Base-by-base conservation (phyloP, 2,888 invertebrate genomes). In the Melipona bicolor region DNA sequence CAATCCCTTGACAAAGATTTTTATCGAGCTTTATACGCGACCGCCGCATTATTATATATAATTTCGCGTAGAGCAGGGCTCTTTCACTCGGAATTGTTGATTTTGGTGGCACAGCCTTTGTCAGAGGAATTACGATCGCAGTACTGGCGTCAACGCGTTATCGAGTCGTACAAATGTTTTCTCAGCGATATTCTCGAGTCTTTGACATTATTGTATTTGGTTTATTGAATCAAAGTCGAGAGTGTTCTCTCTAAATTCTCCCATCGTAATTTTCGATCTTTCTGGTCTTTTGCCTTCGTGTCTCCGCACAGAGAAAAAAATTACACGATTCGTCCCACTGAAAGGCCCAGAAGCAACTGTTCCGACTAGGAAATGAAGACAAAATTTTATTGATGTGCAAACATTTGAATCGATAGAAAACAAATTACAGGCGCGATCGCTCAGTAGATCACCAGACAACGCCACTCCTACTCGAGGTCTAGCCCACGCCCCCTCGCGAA, bases 1-100 rank as follows among this genome's bases (percentile, higher is more conserved):
- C 75, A 83, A 87, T 88, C 86, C 82, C 85, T 84, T 83, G 79
- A 76, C 77, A 81, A 80, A 81, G 78, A 88, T 88, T 64, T 77
- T 78, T 81, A 80, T 78, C 71, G 76, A 49, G 64, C 69, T 50
- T 59, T 13, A 68, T 87, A 36, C 77, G 81, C 82, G 79, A 84
- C 71, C 82, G 75, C 74, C n/a, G 62, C 69, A 83, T 27, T 27
- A 27, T 27, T 27, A 27, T 32, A 32, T 4, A 4, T 85, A 87
- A 88, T 88, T 88, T 9, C 36, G 9, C 9, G 36, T 9, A 9
- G 36, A 36, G 6, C 9, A 36, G 36, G 32, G 32, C 3, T 32
- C 32, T 32, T 32, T 32, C 32, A 32, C 32, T 32, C 32, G 4
- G 32, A 9, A 43, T 43, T 43, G 43, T 43, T 9, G 43, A 43